Evolutionary conservation across 1,140 invertebrate genomes (phyloP).

Genomic region (Nasonia longicornis): DNA sequence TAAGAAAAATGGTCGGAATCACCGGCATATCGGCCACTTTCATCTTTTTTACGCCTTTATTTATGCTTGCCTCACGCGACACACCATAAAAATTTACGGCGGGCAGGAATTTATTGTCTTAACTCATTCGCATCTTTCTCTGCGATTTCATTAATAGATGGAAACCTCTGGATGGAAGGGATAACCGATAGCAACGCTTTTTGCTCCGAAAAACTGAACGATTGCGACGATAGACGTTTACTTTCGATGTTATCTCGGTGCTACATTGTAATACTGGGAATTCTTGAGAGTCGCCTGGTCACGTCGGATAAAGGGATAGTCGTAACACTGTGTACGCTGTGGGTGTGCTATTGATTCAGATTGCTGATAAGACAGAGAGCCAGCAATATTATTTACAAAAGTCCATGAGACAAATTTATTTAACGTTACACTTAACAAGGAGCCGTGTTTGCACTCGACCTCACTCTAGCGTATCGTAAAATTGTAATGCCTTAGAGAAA

Average conservation of each 20-base stretch:
- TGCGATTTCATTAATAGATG: slow-evolving; percentile 12
- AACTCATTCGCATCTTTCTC: not conserved
- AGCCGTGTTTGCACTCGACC: not conserved
- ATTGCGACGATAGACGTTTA: not conserved
- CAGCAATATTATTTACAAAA: not conserved
- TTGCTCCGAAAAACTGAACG: not conserved
- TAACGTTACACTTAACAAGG: not conserved
- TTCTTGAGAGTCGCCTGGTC: not conserved
- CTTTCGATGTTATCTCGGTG: not conserved
- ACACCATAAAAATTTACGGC: slow-evolving; percentile 6
- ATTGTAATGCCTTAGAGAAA: not conserved
- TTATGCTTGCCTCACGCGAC: slow-evolving; percentile 5
- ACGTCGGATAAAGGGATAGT: not conserved
- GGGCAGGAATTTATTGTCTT: not conserved
- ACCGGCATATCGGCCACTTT: not conserved
- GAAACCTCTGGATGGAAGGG: not conserved
- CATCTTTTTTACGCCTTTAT: not conserved
- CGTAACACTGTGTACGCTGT: not conserved
- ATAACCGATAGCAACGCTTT: not conserved
- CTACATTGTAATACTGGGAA: not conserved
- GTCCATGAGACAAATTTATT: not conserved
- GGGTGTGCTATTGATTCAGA: not conserved
- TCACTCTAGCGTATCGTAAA: not conserved
- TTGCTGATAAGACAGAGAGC: not conserved
- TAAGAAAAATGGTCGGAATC: not conserved